These are phyloP conservation scores for Drosophila truncata DNA, from an alignment of 1,140 invertebrate genomes.

Conservation along the genomic window DNA sequence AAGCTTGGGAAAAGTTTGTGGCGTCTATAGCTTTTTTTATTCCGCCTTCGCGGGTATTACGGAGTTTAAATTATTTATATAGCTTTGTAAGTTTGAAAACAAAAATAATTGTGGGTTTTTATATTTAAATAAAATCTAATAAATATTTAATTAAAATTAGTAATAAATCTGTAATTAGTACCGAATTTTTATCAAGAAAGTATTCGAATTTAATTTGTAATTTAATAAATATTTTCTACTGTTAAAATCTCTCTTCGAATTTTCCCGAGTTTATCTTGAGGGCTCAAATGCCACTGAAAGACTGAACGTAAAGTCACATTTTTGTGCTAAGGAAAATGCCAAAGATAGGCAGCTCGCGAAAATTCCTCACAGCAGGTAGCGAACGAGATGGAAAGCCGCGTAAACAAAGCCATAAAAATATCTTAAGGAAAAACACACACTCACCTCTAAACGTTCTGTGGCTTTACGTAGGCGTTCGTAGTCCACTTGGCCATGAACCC, in stretches of 20 bases:
- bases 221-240: too few relatives aligned
- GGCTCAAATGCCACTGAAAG: neutral
- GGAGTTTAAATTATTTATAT: neutral
- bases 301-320: conserved; percentile 16
- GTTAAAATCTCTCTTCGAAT: too few relatives aligned
- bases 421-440: conserved; percentile 59
- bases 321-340: neutral
- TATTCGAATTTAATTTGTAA: neutral
- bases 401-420: conserved; percentile 51
- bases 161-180: neutral
- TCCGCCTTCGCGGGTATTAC: neutral
- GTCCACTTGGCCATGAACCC: conserved; percentile 92
- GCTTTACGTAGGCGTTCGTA: conserved; percentile 92
- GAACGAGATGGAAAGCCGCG: neutral
- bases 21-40: conserved; percentile 18
- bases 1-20: conserved; percentile 14
- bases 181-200: neutral
- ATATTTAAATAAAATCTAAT: neutral
- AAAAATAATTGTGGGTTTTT: neutral
- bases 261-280: neutral
- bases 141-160: neutral
- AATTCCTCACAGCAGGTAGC: conserved; percentile 45
- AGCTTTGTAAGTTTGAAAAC: neutral
- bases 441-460: conserved; percentile 92
- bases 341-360: conserved; percentile 29